Base-by-base conservation (phyloP, 2,888 invertebrate genomes). In the Cantharis nigra region DNA sequence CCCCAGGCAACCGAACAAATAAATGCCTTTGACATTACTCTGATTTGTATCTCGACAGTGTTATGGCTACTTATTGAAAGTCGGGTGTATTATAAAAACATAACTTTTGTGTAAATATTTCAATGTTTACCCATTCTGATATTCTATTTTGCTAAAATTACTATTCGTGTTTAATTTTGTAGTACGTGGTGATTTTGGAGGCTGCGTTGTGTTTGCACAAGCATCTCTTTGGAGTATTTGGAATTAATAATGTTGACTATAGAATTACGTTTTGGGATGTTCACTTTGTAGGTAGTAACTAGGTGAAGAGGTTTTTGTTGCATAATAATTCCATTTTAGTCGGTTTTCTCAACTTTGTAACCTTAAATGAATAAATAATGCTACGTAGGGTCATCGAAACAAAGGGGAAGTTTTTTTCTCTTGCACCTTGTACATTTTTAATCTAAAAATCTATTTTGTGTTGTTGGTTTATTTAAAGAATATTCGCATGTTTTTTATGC, bases 1-100 rank as follows among this genome's bases (percentile, higher is more conserved):
- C 75, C 72, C 70, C 28, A 72, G 75, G 72, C 67, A 72, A 65
- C 63, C 67, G 20, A 16, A 67, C 65, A 28, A 70, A 74, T 74
- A 69, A 74, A 69, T 69, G 69, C 74, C 74, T 74, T 70, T 26
- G 49, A 63, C 69, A 63, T 74, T 69, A 63, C 69, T 20, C 28
- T 70, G 74, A 74, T 74, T 74, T 67, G 65, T 67, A 67, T 67
- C 65, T 20, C n/a, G 65, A 67, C 65, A 67, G 20, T 26, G 13
- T 49, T 49, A 49, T n/a, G 49, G 49, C 49, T n/a, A 49, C 49
- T 49, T 49, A 49, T 49, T n/a, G 49, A 49, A 49, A 49, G 49
- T 49, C 49, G 49, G 4, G n/a, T n/a, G 49, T 49, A 49, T 49
- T n/a, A n/a, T 49, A 49, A 49, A 49, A 49, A 49, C 49, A 49